Evolutionary conservation across 2,888 invertebrate species (phyloP).

Genomic region (Frankliniella fusca): DNA sequence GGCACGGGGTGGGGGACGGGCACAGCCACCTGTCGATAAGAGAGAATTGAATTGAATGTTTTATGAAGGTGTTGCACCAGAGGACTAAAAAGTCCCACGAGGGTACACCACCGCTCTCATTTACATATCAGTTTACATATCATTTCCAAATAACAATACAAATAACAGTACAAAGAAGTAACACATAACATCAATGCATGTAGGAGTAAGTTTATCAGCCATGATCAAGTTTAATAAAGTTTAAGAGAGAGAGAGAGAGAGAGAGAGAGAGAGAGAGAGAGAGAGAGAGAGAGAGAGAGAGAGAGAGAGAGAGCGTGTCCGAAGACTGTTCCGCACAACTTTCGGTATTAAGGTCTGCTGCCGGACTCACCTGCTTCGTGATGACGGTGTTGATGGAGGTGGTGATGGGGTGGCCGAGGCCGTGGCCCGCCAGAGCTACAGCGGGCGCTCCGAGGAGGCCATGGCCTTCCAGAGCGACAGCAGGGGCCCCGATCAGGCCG

Average conservation of each 20-base stretch:
- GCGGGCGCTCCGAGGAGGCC: neutral
- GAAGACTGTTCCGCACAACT: no score
- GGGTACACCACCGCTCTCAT: neutral
- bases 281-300: no score
- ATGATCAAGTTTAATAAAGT: no score
- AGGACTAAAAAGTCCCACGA: neutral
- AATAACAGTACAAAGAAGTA: no score
- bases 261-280: no score
- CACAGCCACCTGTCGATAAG: neutral
- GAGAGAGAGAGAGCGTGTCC: no score
- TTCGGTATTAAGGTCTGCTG: neutral
- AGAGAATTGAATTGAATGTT: neutral
- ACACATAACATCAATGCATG: no score
- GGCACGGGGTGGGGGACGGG: slow-evolving; percentile 15
- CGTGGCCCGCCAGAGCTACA: neutral
- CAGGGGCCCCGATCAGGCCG: neutral
- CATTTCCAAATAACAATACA: no score
- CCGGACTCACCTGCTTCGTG: neutral
- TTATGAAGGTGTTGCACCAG: no score
- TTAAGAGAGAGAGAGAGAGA: no score
- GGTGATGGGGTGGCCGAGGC: neutral
- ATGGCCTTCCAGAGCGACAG: neutral
- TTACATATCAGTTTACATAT: no score
- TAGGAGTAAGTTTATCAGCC: no score
- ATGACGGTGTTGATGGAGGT: slow-evolving; percentile 13